Conservation (phyloP, 2,888 invertebrate species). For the Drosophila greeni region DNA sequence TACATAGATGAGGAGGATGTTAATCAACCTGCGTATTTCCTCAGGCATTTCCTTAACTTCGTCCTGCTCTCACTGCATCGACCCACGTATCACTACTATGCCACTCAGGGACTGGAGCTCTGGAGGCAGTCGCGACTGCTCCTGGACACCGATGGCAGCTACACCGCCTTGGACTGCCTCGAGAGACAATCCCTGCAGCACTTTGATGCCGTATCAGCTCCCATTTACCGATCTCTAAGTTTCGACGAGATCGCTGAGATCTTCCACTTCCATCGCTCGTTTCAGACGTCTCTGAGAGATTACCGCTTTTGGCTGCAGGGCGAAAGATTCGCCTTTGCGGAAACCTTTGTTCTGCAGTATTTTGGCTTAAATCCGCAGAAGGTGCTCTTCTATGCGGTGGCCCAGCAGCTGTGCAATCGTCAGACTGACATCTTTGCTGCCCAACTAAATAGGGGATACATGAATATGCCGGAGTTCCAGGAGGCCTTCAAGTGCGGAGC, state of each 20-base stretch:
- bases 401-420: conserved; percentile 74
- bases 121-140: conserved; percentile 71
- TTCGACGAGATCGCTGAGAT: conserved; percentile 58
- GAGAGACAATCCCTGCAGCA: conserved; percentile 62
- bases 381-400: conserved; percentile 75
- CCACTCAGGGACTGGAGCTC: conserved; percentile 70
- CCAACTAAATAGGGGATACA: conserved; percentile 74
- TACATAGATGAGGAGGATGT: conserved; percentile 72
- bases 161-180: conserved; percentile 74
- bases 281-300: conserved; percentile 65
- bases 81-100: conserved; percentile 75
- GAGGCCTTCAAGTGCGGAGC: conserved; percentile 68
- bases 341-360: conserved; percentile 71
- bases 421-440: conserved; percentile 59
- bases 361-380: conserved; percentile 67
- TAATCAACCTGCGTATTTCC: conserved; percentile 70
- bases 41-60: conserved; percentile 73
- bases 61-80: conserved; percentile 64
- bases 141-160: conserved; percentile 71
- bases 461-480: conserved; percentile 74
- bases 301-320: conserved; percentile 76
- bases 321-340: conserved; percentile 75
- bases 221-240: conserved; percentile 54
- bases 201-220: conserved; percentile 42
- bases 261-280: conserved; percentile 71